A percentile compares a stretch with the other conserved stretches of the same genome.
Evolutionary conservation across 2,888 invertebrate species (phyloP).

Genomic region (Drosophila kanekoi): DNA sequence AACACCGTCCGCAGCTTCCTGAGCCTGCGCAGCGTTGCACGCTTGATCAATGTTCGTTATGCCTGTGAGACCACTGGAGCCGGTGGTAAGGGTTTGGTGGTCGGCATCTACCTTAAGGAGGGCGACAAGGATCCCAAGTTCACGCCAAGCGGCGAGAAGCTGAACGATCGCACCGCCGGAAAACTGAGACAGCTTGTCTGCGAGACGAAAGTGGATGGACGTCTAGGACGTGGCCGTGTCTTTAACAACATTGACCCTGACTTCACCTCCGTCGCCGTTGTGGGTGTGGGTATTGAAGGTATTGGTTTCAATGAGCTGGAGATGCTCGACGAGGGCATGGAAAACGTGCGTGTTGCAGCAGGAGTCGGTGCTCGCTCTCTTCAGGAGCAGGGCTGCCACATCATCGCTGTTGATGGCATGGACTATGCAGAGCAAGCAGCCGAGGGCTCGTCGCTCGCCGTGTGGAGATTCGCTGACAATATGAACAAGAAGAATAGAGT

Average conservation of each 20-base stretch:
- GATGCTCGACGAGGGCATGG: slow-evolving; percentile 89
- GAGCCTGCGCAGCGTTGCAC: not conserved
- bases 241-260: slow-evolving; percentile 88
- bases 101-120: slow-evolving; percentile 86
- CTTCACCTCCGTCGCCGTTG: slow-evolving; percentile 88
- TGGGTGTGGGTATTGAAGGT: slow-evolving; percentile 88
- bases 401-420: slow-evolving; percentile 87
- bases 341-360: slow-evolving; percentile 89
- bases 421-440: slow-evolving; percentile 89
- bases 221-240: slow-evolving; percentile 83
- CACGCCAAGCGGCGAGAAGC: slow-evolving; percentile 85
- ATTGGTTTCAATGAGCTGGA: slow-evolving; percentile 88
- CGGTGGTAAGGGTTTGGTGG: slow-evolving; percentile 81
- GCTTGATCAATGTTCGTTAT: slow-evolving; percentile 19
- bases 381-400: slow-evolving; percentile 85
- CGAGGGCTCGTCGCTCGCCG: slow-evolving; percentile 87
- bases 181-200: slow-evolving; percentile 85
- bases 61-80: slow-evolving; percentile 18
- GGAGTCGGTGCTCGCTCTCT: slow-evolving; percentile 86
- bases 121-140: slow-evolving; percentile 84
- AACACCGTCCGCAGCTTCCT: not conserved
- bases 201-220: slow-evolving; percentile 82
- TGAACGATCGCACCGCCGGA: slow-evolving; percentile 85
- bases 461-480: slow-evolving; percentile 88
- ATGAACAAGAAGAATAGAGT: slow-evolving; percentile 85